Evolutionary conservation across 1,140 invertebrate genomes (phyloP), one percentile per base, ranked within the genome.

Genomic region (Heliconius nattereri): DNA sequence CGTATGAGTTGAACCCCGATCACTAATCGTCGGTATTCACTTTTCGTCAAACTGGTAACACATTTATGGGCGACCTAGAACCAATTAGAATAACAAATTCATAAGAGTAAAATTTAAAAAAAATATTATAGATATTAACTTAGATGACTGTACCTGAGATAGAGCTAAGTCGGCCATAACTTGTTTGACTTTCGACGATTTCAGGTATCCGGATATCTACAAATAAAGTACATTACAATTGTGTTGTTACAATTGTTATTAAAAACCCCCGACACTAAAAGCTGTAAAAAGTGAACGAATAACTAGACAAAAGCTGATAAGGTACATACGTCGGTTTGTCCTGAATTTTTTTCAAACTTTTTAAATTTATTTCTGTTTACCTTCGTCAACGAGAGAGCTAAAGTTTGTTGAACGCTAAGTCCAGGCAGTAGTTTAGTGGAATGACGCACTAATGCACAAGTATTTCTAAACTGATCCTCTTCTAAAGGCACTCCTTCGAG

Each of bases 161-260:
- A 99, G 90, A 0, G 98, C 98, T 79, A 99, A 94, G 91, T 99
- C 98, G 0, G 98, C 98, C 92, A 99, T 95, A 0, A 98, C 97
- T 94, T 98, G 98, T 80, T 96, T 96, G 2, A 96, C 96, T 93
- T 96, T 96, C n/a, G 96, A 96, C 71, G 96, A 96, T 84, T 97
- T 96, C 57, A 97, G 92, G 83, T 97, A 97, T 19, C 96, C 96
- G 26, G 96, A 96, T 75, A 97, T 94, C 97, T 97, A 85, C 20
- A 91, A 93, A 40, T 80, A 83, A 80, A 72, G 20, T 57, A 52
- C 2, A 3, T 40, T 40, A 40, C n/a, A n/a, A n/a, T n/a, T n/a
- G n/a, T n/a, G n/a, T n/a, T n/a, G n/a, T n/a, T n/a, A n/a, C n/a
- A n/a, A n/a, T n/a, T n/a, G n/a, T n/a, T n/a, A n/a, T 32, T 6